Conservation (phyloP, 1,140 invertebrate genomes). For the Drosophila baimaii region DNA sequence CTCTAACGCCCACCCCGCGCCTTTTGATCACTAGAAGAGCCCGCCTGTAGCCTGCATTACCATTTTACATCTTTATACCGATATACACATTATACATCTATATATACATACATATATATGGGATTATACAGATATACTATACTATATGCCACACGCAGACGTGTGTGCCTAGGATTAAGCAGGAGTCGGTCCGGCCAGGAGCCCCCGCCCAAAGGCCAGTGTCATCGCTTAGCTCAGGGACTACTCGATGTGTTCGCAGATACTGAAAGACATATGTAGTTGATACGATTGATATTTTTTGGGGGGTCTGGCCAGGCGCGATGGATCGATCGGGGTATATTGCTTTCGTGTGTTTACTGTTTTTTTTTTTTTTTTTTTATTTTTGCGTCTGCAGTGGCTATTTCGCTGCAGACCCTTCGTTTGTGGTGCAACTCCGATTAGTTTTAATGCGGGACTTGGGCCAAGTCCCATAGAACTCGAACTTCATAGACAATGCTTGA, state of each 20-base stretch:
- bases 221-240: conserved; percentile 43
- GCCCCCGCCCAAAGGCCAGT: conserved; percentile 20
- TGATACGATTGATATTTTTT: conserved; percentile 28
- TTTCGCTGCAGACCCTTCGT: conserved; percentile 9
- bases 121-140: conserved; percentile 32
- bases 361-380: no score
- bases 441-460: conserved; percentile 4
- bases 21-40: conserved; percentile 47
- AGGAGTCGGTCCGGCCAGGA: not conserved
- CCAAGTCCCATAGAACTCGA: not conserved
- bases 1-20: conserved; percentile 33
- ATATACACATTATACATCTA: conserved; percentile 35
- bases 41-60: conserved; percentile 55
- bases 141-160: conserved; percentile 23
- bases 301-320: conserved; percentile 9
- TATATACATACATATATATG: conserved; percentile 21
- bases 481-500: conserved; percentile 10
- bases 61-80: conserved; percentile 38
- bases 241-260: conserved; percentile 46
- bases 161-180: conserved; percentile 26
- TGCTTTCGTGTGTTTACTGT: conserved; percentile 11
- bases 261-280: conserved; percentile 14
- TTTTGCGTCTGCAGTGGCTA: conserved; percentile 15
- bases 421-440: conserved; percentile 27
- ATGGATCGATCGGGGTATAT: conserved; percentile 11